phyloP scores from a whole-genome alignment of 2,888 invertebrate species.

The Drepana falcataria region DNA sequence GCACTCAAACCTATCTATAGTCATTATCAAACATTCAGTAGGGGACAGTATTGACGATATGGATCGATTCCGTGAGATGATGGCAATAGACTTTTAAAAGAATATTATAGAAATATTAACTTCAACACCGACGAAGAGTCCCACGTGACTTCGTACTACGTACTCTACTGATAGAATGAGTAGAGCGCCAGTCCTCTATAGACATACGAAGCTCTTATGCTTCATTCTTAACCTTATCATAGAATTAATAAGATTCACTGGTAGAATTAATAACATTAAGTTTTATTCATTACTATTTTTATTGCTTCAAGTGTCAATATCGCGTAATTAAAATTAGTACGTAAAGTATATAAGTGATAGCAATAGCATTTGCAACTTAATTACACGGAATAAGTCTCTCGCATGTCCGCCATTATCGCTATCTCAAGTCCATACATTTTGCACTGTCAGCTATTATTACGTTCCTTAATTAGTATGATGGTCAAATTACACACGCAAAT shows the following conservation, averaged over 20 bases:
- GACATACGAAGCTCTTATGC: no score
- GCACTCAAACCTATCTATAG: conserved; percentile 60
- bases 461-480: conserved; percentile 30
- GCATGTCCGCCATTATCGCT: conserved; percentile 30
- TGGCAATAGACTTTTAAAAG: conserved; percentile 17
- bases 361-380: no score
- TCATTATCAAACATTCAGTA: conserved; percentile 60
- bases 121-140: no score
- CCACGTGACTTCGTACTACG: no score
- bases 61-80: conserved; percentile 18
- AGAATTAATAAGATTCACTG: no score
- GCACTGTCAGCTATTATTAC: conserved; percentile 37
- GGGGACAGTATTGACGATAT: conserved; percentile 36
- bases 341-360: conserved; percentile 2
- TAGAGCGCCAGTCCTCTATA: no score
- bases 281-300: no score
- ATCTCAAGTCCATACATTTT: conserved; percentile 46
- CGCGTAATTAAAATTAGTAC: no score
- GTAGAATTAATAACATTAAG: no score
- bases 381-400: conserved; percentile 23
- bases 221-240: no score
- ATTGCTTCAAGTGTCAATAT: no score
- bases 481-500: conserved; percentile 9
- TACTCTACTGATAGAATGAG: no score
- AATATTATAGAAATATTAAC: background rate